Evolutionary conservation across 2,888 invertebrate species (phyloP), one percentile per base, ranked within the genome.

Genomic region (Brachyopa scutellaris): DNA sequence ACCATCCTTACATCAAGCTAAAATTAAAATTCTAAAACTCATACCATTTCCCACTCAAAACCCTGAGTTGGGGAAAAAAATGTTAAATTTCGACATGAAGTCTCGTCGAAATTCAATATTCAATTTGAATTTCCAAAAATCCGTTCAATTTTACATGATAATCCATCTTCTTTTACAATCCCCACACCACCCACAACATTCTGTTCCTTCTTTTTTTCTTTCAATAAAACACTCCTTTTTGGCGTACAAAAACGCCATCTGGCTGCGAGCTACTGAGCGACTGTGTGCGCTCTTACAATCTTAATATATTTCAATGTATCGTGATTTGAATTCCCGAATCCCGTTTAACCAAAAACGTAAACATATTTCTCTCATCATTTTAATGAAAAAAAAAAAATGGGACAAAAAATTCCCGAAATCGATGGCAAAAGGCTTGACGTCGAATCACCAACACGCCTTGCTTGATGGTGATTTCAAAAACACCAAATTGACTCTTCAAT

Each of bases 271-370:
- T 55, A 3, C 38, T n/a, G n/a, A n/a, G n/a, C n/a, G n/a, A n/a
- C n/a, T n/a, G n/a, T n/a, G n/a, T n/a, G n/a, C n/a, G n/a, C 55
- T 45, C 36, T 15, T 40, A 57, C 51, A 23, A 15, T 42, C 64
- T 64, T 57, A 33, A n/a, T n/a, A 49, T 64, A 70, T 70, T 64
- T 57, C 26, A 36, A 36, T n/a, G n/a, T 47, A 45, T 59, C 72
- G 72, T 79, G 78, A 79, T 79, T 79, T 72, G 66, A 79, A 79
- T 79, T 66, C 72, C 53, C 11, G n/a, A 79, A 61, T 19, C 69
- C 21, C 36, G 17, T 45, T 61, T 45, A 61, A 45, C 31, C 31
- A n/a, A 17, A 9, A 62, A 55, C 21, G 26, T 33, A 38, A 33
- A 55, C 21, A 36, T 1, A 45, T 40, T 21, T 26, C 13, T n/a